Conservation (phyloP, 2,888 invertebrate genomes). For the Drosophila aldrichi region DNA sequence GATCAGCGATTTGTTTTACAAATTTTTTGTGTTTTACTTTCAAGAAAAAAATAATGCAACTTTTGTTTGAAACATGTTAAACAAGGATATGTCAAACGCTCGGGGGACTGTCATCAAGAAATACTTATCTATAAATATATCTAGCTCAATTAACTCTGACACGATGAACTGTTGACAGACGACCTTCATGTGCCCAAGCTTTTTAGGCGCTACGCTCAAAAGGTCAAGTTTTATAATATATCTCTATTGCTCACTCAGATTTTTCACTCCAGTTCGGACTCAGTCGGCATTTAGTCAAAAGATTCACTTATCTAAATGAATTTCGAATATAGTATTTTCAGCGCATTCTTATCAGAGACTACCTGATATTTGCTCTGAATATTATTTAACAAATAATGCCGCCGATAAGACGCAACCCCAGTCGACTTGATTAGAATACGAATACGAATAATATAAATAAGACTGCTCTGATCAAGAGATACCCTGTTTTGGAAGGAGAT, state of each 20-base stretch:
- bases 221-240: neutral
- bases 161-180: conserved; percentile 58
- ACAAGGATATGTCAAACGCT: conserved; percentile 68
- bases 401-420: conserved; percentile 57
- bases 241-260: neutral
- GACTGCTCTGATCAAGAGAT: neutral
- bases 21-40: conserved; percentile 58
- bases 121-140: conserved; percentile 14
- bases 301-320: conserved; percentile 37
- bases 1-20: conserved; percentile 66
- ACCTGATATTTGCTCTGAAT: conserved; percentile 60
- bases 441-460: conserved; percentile 12
- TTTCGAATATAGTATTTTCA: conserved; percentile 35
- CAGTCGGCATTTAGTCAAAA: conserved; percentile 4
- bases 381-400: conserved; percentile 58
- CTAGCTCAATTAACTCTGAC: conserved; percentile 58
- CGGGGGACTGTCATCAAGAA: conserved; percentile 58
- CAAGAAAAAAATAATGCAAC: conserved; percentile 37
- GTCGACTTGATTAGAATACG: neutral
- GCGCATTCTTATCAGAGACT: conserved; percentile 50
- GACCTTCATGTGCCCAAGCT: conserved; percentile 23
- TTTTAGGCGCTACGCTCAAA: neutral
- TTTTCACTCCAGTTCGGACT: neutral
- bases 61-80: conserved; percentile 38
- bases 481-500: neutral